phyloP scores from a whole-genome alignment of 2,113 vertebrate genomes.

The Lamprologus callipterus region DNA sequence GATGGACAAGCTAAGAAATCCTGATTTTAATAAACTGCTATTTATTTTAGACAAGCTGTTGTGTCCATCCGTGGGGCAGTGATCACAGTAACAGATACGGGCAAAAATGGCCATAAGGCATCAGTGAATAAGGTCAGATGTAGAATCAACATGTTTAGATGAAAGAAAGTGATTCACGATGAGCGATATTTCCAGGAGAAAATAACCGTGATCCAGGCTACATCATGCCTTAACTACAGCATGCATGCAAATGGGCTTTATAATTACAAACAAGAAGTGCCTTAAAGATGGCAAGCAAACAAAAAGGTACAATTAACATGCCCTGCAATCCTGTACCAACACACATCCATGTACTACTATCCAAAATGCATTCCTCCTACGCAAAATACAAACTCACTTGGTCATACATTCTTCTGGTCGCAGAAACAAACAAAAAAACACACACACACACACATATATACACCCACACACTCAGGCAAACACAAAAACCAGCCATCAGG shows the following conservation, averaged over 20 bases:
- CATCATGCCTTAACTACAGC: background rate
- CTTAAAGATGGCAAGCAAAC: background rate
- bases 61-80: background rate
- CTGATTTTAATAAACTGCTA: background rate
- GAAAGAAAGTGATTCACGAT: background rate
- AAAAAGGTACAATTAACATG: background rate
- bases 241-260: background rate
- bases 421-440: background rate
- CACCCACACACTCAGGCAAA: background rate
- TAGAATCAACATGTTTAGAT: background rate
- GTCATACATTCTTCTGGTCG: background rate
- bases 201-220: background rate
- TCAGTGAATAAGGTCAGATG: background rate
- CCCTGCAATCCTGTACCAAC: background rate
- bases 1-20: background rate
- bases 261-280: background rate
- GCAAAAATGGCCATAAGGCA: background rate
- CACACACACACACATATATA: background rate
- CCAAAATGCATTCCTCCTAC: background rate
- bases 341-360: background rate
- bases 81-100: background rate
- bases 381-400: background rate
- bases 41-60: background rate
- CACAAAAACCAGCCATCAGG: constrained; percentile 8
- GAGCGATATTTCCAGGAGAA: background rate